Evolutionary conservation across 2,113 vertebrate species (phyloP), one percentile per base, ranked within the genome.

Genomic region (Balaenoptera acutorostrata): DNA sequence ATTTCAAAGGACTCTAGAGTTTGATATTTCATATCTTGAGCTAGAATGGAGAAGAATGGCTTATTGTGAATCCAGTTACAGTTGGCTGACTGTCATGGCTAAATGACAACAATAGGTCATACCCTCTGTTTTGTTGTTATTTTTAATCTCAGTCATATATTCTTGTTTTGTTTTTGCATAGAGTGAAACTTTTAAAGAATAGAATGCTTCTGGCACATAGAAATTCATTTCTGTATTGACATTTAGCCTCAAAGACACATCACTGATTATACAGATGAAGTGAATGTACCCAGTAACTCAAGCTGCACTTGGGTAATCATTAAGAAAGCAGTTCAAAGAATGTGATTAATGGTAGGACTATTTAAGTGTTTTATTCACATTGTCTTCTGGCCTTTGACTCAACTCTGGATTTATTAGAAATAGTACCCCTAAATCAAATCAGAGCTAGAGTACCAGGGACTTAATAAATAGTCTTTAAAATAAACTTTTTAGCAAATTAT

Each of bases 221-320:
- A 93, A 90, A 74, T 97, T 97, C 93, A 96, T 97, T 96, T 96
- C 33, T 93, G 44, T 95, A 39, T 96, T 94, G 89, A 93, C 44
- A 39, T 85, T 80, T 90, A 85, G 94, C 74, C 68, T 93, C 75
- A 78, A 55, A 96, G 92, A 88, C 14, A 78, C 3, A 72, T 93
- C 72, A 95, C 66, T 91, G 68, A 72, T 90, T 97, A 46, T 82
- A 92, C 57, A 94, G 69, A 75, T 92, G 20, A 82, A 95, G 52
- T 75, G 21, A 92, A 75, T 77, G 25, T 93, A 94, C 39, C 46
- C 18, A 94, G 36, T 71, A 77, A 64, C 80, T 96, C 64, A 90
- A 31, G 39, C 66, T 90, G 72, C 85, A 89, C 72, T 69, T 88
- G 44, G 61, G 15, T 41, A 92, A 6, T 92, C n/a, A 92, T 91